Conservation (phyloP, 2,888 invertebrate species). For the Stenichneumon culpator region DNA sequence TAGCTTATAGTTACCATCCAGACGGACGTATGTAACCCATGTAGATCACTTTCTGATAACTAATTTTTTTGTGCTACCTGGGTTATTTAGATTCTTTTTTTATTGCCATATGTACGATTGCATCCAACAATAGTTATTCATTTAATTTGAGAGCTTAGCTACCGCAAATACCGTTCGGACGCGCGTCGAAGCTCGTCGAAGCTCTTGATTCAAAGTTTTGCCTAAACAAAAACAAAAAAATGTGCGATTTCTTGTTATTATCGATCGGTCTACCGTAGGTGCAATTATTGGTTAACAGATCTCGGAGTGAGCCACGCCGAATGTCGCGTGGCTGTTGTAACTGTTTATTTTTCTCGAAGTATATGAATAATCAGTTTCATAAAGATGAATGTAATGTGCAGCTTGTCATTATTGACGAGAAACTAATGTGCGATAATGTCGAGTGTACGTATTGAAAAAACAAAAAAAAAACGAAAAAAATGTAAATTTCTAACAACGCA, state of each 20-base stretch:
- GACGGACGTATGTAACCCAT: too few species aligned
- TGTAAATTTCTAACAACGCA: conserved; percentile 48
- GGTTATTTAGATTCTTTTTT: conserved; percentile 18
- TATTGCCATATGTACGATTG: conserved; percentile 13
- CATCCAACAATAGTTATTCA: conserved; percentile 26
- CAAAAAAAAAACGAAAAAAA: conserved; percentile 38
- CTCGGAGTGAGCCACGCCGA: conserved; percentile 20
- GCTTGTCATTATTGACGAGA: conserved; percentile 20
- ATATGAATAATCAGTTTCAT: conserved; percentile 11
- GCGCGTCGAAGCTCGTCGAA: conserved; percentile 1
- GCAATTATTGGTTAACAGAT: conserved; percentile 53
- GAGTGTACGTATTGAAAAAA: conserved; percentile 27
- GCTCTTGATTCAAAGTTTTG: conserved; percentile 27
- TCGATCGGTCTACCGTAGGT: conserved; percentile 48
- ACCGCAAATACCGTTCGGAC: conserved; percentile 1
- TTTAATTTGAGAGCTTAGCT: conserved; percentile 20
- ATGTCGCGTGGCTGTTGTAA: conserved; percentile 14
- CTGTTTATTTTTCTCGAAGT: conserved; percentile 28
- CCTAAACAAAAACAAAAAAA: conserved; percentile 4
- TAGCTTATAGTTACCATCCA: too few species aligned
- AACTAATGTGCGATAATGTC: conserved; percentile 30
- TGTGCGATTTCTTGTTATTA: conserved; percentile 24
- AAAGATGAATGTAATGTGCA: conserved; percentile 31
- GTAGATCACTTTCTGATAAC: too few species aligned
- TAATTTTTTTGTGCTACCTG: too few species aligned